phyloP scores from a whole-genome alignment of 2,797 vertebrate genomes.

The Alauda arvensis region DNA sequence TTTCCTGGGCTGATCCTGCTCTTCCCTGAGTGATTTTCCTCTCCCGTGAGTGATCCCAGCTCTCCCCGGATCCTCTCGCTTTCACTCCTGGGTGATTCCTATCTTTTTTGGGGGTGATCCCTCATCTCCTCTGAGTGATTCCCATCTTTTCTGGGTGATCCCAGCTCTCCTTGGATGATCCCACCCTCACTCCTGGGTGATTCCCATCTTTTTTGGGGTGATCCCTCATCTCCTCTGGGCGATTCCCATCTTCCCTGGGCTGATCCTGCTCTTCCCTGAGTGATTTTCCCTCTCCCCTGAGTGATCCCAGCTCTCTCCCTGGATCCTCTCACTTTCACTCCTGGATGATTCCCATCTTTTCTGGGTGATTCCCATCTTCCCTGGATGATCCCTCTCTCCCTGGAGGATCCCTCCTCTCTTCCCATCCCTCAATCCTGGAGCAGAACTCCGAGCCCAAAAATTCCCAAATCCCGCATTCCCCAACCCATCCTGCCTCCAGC shows the following conservation, averaged over 20 bases:
- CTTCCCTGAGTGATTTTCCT: not conserved
- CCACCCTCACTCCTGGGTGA: not conserved
- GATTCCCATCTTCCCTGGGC: not conserved
- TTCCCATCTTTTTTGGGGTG: not conserved
- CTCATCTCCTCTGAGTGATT: too few species aligned
- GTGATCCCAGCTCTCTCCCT: not conserved
- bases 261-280: not conserved
- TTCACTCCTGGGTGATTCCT: too few species aligned
- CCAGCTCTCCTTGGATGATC: not conserved
- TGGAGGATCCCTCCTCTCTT: not conserved
- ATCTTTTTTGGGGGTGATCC: not conserved
- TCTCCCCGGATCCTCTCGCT: too few species aligned
- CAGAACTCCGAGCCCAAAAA: fast-evolving
- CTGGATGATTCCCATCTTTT: too few species aligned
- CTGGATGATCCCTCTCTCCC: too few species aligned
- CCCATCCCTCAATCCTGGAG: fast-evolving
- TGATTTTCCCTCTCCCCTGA: not conserved
- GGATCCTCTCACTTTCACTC: too few species aligned
- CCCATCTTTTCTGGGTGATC: not conserved
- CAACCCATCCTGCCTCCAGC: fast-evolving
- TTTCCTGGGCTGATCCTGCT: not conserved
- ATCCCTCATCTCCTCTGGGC: too few species aligned
- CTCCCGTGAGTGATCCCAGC: too few species aligned
- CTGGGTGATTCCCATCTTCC: not conserved
- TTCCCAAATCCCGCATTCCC: not conserved